These are phyloP conservation scores for Drosophila arawakana DNA, from an alignment of 1,140 invertebrate genomes.

Conservation along the genomic window DNA sequence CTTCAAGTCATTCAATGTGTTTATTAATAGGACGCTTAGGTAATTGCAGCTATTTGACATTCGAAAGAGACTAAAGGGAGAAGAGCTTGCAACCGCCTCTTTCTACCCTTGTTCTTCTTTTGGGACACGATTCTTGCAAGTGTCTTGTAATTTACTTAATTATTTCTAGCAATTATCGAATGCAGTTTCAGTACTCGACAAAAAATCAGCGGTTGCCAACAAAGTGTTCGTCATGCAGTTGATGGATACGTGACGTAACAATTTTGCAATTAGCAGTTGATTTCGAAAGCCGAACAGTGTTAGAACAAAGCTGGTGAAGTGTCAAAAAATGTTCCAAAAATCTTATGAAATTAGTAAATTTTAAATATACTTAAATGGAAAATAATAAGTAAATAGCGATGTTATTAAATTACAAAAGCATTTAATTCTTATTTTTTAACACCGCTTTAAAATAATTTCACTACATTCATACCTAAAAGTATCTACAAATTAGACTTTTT, in stretches of 20 bases:
- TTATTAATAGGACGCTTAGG: conserved; percentile 64
- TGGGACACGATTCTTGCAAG: conserved; percentile 62
- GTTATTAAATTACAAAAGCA: too few relatives aligned
- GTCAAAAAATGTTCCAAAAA: too few relatives aligned
- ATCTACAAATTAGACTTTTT: too few relatives aligned
- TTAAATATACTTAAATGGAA: too few relatives aligned
- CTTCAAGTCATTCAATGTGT: conserved; percentile 53
- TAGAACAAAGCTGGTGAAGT: too few relatives aligned
- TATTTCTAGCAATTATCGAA: conserved; percentile 68
- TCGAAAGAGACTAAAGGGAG: conserved; percentile 37
- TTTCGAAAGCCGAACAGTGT: conserved; percentile 10
- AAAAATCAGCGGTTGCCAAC: conserved; percentile 13
- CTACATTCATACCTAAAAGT: too few relatives aligned
- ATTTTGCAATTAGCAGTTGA: conserved; percentile 24
- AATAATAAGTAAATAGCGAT: too few relatives aligned
- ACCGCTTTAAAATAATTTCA: too few relatives aligned
- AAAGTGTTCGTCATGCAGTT: conserved; percentile 27
- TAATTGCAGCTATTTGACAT: conserved; percentile 65
- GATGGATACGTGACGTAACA: conserved; percentile 40
- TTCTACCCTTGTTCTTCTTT: conserved; percentile 5
- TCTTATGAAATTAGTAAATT: too few relatives aligned
- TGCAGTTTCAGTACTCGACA: conserved; percentile 62
- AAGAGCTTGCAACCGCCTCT: conserved; percentile 7
- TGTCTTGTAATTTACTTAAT: conserved; percentile 62
- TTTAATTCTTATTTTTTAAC: too few relatives aligned